Percentiles rank a stretch among this genome's conserved stretches.
Conservation (phyloP, 2,888 invertebrate genomes). For the Platycheirus albimanus region DNA sequence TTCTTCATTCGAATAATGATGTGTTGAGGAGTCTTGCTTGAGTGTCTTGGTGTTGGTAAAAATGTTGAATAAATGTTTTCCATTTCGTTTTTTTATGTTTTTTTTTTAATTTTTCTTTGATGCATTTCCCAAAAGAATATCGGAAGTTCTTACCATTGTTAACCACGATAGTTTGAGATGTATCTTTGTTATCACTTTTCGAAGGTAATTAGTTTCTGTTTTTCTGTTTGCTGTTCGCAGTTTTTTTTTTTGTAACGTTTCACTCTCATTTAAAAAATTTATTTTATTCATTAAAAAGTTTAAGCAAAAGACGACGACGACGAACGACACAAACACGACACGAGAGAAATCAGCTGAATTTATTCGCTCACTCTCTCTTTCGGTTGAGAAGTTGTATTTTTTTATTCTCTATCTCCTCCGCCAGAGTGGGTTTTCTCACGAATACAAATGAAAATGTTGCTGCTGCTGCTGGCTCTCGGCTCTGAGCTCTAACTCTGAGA, state of each 20-base stretch:
- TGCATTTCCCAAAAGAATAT: conserved; percentile 24
- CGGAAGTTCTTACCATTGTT: conserved; percentile 4
- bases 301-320: neutral
- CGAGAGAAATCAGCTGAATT: conserved; percentile 63
- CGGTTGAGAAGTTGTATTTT: conserved; percentile 9
- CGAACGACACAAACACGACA: neutral
- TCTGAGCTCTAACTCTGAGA: too few species aligned
- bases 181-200: conserved; percentile 13
- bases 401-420: neutral
- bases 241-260: conserved; percentile 34
- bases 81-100: conserved; percentile 34
- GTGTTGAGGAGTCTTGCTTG: too few species aligned
- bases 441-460: conserved; percentile 23
- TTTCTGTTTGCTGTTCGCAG: conserved; percentile 15
- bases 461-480: too few species aligned
- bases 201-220: conserved; percentile 8
- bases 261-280: conserved; percentile 60
- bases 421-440: conserved; percentile 10
- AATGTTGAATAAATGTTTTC: conserved; percentile 22
- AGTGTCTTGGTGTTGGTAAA: conserved; percentile 17
- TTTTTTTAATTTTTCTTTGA: conserved; percentile 17
- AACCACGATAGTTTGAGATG: neutral
- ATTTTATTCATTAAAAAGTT: conserved; percentile 15
- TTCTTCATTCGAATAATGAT: conserved; percentile 19
- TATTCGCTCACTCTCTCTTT: conserved; percentile 65